Evolutionary conservation across 2,888 invertebrate species (phyloP), one percentile per base, ranked within the genome.

Genomic region (Andrena praecox): DNA sequence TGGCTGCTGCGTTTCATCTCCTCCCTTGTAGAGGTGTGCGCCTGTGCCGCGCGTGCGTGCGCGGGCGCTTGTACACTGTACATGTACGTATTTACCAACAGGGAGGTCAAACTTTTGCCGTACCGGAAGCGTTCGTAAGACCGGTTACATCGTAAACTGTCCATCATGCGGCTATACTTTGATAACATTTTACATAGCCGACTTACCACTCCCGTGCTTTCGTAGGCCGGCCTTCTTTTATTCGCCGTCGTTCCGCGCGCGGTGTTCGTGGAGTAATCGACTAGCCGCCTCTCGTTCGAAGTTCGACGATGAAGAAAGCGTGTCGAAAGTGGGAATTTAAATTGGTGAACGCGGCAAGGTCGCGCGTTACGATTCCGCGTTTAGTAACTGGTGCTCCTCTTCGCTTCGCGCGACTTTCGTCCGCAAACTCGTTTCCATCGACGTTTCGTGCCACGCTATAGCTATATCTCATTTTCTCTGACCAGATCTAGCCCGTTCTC

Each of bases 351-450:
- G 27, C 56, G 56, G 1, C 12, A 56, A 59, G 59, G 29, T 27
- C 29, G 1, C 59, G 29, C 29, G 27, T 16, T 29, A 59, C 59
- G 59, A 59, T 59, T 52, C 79, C 74, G 80, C 82, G 80, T 82
- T 85, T 80, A 50, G 60, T 83, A 42, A 42, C 12, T 42, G 0
- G 0, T 42, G 42, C 42, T 42, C 16, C 12, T 42, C 42, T 0
- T 42, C 42, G 42, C 16, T 16, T 16, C 12, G 16, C 42, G 42
- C 1, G 16, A 16, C 42, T 42, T 87, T 67, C 80, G 86, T 85
- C 83, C 82, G 79, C 88, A 16, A 91, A 89, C 91, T 83, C 88
- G 89, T 90, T 91, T 74, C 85, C 82, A 89, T 90, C 88, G 87
- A 87, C 86, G 86, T 87, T 86, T 90, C 89, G 86, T 86, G 87